phyloP scores from a whole-genome alignment of 2,113 vertebrate species.

The Silurus meridionalis region DNA sequence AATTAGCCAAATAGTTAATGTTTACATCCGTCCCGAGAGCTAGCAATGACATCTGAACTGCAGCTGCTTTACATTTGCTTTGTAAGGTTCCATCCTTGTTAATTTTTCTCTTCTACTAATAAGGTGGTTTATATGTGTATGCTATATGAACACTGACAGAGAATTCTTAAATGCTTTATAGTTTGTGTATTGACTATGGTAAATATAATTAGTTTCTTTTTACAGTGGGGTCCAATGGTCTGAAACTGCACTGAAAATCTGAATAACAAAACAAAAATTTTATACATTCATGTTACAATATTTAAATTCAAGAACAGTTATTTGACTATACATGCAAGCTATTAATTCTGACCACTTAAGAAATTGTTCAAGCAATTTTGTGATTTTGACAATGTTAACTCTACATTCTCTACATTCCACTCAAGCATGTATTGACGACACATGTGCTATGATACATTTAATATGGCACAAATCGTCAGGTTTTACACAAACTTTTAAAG shows the following conservation, averaged over 20 bases:
- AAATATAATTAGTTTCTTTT: neutral
- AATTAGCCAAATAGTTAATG: slow-evolving; percentile 35
- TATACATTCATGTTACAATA: neutral
- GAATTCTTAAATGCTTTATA: neutral
- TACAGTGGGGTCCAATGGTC: neutral
- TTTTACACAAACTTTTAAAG: neutral
- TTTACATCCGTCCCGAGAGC: slow-evolving; percentile 53
- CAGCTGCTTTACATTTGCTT: slow-evolving; percentile 50
- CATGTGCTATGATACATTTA: neutral
- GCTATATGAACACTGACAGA: slow-evolving; percentile 12
- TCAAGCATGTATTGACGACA: neutral
- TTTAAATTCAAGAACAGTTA: neutral
- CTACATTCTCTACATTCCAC: neutral
- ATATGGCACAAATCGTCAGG: neutral
- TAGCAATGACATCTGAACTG: slow-evolving; percentile 40
- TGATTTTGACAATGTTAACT: neutral
- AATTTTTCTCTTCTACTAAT: slow-evolving; percentile 43
- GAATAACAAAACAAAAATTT: neutral
- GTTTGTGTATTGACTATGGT: neutral
- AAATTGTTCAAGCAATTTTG: neutral
- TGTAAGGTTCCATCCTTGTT: slow-evolving; percentile 57
- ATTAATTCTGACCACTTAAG: too few relatives aligned
- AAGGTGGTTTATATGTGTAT: neutral
- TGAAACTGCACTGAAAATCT: neutral
- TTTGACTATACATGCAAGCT: too few relatives aligned